Evolutionary conservation across 2,888 invertebrate genomes (phyloP), one percentile per base, ranked within the genome.

Genomic region (Tortrix viridana): DNA sequence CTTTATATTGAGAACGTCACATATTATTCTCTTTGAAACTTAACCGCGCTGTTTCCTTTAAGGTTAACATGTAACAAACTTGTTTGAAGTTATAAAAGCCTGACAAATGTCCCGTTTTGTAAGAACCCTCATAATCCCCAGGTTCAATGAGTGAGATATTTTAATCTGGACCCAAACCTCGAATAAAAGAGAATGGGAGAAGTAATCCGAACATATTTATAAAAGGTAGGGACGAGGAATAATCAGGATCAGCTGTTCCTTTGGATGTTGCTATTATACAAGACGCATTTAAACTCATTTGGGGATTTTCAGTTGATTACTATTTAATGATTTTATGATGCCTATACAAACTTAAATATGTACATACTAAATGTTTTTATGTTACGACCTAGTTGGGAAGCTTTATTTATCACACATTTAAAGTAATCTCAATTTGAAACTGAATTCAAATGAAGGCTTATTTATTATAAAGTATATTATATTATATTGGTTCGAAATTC

Each of bases 151-250:
- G 32, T 52, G 20, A 38, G 50, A 38, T 20, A 52, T 52, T 52
- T 52, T 52, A 52, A 52, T 52, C 50, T 52, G 50, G 32, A 52
- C 32, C 50, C 37, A 52, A 52, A 52, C 12, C 38, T 18, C 18
- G 50, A 52, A 52, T 52, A 52, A 52, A 52, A 52, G 50, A 52
- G 50, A 19, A 50, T 48, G 48, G 3, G 32, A 50, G 37, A 14
- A 19, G 19, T 52, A 52, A 52, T 52, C 50, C 32, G 12, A 22
- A 49, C 22, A 16, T 38, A 52, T 38, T 50, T 52, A 20, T n/a
- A 6, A 52, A 52, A 20, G 37, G 44, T 14, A 16, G 41, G 41
- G 49, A 23, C 47, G 5, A 26, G 44, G 4, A 38, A 52, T 52
- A 52, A 52, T 52, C 38, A 12, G 38, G 52, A 20, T 20, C 52